Conservation (phyloP, 2,113 vertebrate genomes). For the Elgaria multicarinata region DNA sequence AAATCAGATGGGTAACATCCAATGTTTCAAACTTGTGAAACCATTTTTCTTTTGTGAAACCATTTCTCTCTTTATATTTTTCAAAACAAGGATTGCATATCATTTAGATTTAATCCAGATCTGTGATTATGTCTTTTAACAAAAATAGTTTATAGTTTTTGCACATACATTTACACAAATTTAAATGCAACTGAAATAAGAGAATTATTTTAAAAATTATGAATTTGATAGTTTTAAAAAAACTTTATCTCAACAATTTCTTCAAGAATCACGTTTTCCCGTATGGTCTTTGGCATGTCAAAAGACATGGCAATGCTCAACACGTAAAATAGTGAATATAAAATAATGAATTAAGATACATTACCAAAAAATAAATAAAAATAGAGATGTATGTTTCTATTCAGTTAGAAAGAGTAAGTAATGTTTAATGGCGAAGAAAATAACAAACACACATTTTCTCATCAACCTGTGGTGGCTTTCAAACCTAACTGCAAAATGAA, state of each 20-base stretch:
- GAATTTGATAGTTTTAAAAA: neutral
- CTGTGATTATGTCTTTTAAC: neutral
- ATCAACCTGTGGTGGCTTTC: conserved; percentile 8
- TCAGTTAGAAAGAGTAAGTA: neutral
- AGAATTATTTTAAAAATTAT: neutral
- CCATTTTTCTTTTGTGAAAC: neutral
- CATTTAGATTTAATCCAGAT: neutral
- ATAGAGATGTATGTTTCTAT: conserved; percentile 15
- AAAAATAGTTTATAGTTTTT: neutral
- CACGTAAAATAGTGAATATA: conserved; percentile 7
- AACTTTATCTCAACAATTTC: neutral
- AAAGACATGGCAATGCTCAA: neutral
- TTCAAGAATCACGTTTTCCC: conserved; percentile 1
- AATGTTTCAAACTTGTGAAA: neutral
- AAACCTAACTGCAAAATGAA: neutral
- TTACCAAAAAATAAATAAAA: conserved; percentile 24
- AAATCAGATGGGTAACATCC: neutral
- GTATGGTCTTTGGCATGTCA: conserved; percentile 59
- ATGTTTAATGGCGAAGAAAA: neutral
- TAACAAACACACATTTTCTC: neutral
- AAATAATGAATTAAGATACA: conserved; percentile 30
- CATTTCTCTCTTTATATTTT: neutral
- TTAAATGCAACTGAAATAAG: conserved; percentile 14
- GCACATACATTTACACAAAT: conserved; percentile 32
- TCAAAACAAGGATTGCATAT: neutral